A percentile compares a stretch with the other conserved stretches of the same genome.
Conservation (phyloP, 1,140 invertebrate genomes). For the Micrasema minimum region DNA sequence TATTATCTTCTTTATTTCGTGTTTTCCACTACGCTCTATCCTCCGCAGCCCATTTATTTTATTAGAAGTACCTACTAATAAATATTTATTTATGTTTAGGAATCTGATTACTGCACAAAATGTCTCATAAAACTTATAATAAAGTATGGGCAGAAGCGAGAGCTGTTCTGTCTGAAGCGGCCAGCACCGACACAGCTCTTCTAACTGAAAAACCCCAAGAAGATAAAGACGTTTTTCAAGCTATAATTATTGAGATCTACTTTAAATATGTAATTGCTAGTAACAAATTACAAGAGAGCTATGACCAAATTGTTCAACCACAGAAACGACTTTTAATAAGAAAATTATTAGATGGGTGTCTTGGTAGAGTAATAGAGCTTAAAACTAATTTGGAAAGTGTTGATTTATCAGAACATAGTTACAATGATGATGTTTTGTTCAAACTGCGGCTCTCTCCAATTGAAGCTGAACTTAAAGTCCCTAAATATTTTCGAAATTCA, state of each 20-base stretch:
- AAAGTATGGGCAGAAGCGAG: constrained; percentile 74
- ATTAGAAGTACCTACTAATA: no score
- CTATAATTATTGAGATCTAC: constrained; percentile 73
- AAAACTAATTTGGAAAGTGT: constrained; percentile 89
- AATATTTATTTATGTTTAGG: neutral
- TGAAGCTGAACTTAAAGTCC: constrained; percentile 74
- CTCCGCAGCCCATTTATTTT: no score
- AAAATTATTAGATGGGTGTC: constrained; percentile 80
- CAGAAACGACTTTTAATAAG: constrained; percentile 87
- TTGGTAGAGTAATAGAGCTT: constrained; percentile 82
- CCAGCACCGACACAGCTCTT: constrained; percentile 72
- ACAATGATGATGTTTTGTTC: constrained; percentile 80
- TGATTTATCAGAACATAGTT: constrained; percentile 86
- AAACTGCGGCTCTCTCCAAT: constrained; percentile 72
- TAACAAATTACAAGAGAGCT: constrained; percentile 81
- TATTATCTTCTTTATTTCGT: no score
- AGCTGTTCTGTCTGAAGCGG: constrained; percentile 71
- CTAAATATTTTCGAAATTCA: constrained; percentile 76
- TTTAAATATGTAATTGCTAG: constrained; percentile 83
- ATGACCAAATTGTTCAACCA: constrained; percentile 92
- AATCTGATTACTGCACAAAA: constrained; percentile 55
- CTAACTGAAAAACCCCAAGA: constrained; percentile 71
- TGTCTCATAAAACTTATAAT: constrained; percentile 81
- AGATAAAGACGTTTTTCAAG: constrained; percentile 70
- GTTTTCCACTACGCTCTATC: no score